Conservation (phyloP, 2,888 invertebrate species). For the Temnothorax rugatulus region DNA sequence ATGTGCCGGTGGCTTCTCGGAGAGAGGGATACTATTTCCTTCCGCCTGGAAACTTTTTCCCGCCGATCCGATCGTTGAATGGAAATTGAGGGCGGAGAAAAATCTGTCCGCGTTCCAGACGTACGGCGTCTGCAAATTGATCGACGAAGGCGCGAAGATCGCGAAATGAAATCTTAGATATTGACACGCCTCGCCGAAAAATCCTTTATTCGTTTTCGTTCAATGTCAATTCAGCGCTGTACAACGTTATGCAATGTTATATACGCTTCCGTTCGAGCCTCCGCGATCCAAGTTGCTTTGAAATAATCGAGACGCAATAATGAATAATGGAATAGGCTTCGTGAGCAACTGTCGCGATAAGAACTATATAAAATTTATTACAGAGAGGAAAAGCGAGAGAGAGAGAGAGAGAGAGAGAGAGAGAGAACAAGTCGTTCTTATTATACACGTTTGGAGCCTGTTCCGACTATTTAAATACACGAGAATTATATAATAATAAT, state of each 20-base stretch:
- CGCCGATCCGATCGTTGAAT: neutral
- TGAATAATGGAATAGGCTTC: slow-evolving; percentile 14
- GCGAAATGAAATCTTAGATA: neutral
- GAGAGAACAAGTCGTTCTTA: neutral
- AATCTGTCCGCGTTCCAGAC: neutral
- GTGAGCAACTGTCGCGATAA: neutral
- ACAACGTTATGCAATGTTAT: slow-evolving; percentile 19
- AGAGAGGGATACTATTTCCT: slow-evolving; percentile 13
- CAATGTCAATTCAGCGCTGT: neutral
- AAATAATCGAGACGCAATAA: neutral
- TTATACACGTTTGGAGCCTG: neutral
- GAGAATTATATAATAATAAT: neutral
- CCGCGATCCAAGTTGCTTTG: neutral
- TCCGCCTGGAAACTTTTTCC: neutral
- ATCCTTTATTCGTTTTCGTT: neutral
- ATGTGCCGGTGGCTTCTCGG: neutral
- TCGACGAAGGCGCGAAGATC: neutral
- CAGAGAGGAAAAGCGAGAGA: neutral
- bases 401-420: too few relatives aligned
- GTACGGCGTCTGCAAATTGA: neutral
- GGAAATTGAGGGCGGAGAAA: neutral
- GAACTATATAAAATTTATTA: neutral
- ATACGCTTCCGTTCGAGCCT: neutral
- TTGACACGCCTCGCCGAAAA: neutral
- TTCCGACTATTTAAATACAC: neutral